Evolutionary conservation across 2,113 vertebrate genomes (phyloP), one percentile per base, ranked within the genome.

Genomic region (Nerophis lumbriciformis): DNA sequence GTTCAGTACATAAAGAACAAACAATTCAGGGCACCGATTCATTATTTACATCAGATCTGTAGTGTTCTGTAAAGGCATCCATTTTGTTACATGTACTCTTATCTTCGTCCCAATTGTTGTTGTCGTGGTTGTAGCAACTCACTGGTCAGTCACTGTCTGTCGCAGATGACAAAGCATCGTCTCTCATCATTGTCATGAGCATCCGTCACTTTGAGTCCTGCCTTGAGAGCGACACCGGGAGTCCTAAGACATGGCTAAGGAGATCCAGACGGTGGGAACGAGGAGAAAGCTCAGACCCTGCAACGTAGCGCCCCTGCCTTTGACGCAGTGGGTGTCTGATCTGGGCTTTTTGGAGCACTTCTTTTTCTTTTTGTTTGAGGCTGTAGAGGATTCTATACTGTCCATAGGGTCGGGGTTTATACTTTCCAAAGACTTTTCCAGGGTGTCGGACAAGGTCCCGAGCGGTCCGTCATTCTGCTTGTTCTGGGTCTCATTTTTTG

Each of bases 261-360:
- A 89, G 75, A 91, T 80, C 85, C 84, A 91, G 77, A 86, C 74
- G 60, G 81, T 62, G 51, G 83, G 80, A 74, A 89, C 69, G 69
- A 89, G 75, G 63, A 90, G 75, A 75, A 75, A 69, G 51, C 51
- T 69, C 72, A 87, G 75, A 48, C 58, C 72, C 80, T 83, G 73
- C 66, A 79, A 51, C 58, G 79, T 69, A 52, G 88, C 82, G 54
- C 81, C 88, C 44, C 59, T 81, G 60, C 79, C 71, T 85, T 90
- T 92, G 56, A 94, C 94, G 84, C 97, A 99, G 42, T 97, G 94
- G 51, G 92, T 86, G 77, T 95, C 94, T 59, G 95, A 96, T 73
- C 92, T 97, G 74, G 94, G 95, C 87, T 94, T 98, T 87, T 94
- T 94, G 63, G 92, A 93, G 65, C 97, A 99, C 76, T 95, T 95